These are phyloP conservation scores for Drosophila peninsularis DNA, from an alignment of 2,888 invertebrate genomes.

Conservation along the genomic window DNA sequence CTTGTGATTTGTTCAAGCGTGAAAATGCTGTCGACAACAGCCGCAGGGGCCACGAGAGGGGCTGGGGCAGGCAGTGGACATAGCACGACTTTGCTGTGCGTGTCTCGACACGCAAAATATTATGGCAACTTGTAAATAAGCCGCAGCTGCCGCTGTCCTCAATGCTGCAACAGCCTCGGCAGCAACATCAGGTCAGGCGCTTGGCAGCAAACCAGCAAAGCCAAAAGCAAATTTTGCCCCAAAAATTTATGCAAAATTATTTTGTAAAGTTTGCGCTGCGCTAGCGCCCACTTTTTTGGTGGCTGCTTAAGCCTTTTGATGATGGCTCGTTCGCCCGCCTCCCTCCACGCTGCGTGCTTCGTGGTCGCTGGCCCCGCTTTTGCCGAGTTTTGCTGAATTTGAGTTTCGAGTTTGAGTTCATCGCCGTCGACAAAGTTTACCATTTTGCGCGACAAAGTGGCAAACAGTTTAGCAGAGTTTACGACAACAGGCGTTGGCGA, in stretches of 20 bases:
- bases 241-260: slow-evolving; percentile 83
- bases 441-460: slow-evolving; percentile 81
- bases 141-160: slow-evolving; percentile 67
- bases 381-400: slow-evolving; percentile 45
- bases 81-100: slow-evolving; percentile 36
- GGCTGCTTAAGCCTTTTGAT: slow-evolving; percentile 78
- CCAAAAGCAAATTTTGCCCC: slow-evolving; percentile 75
- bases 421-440: slow-evolving; percentile 75
- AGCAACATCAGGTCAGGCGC: slow-evolving; percentile 25
- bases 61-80: slow-evolving; percentile 21
- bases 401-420: slow-evolving; percentile 69
- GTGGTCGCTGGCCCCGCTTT: slow-evolving; percentile 29
- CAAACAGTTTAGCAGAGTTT: slow-evolving; percentile 81
- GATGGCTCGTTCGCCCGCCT: slow-evolving; percentile 50
- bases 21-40: slow-evolving; percentile 79
- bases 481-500: slow-evolving; percentile 67
- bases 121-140: slow-evolving; percentile 80
- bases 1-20: slow-evolving; percentile 80
- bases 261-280: slow-evolving; percentile 72
- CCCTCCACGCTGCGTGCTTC: neutral
- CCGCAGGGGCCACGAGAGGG: slow-evolving; percentile 11
- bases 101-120: slow-evolving; percentile 75
- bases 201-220: slow-evolving; percentile 53
- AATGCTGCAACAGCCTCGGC: slow-evolving; percentile 25
- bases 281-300: slow-evolving; percentile 64